Conservation (phyloP, 2,888 invertebrate genomes). For the Drepanosiphum platanoidis region DNA sequence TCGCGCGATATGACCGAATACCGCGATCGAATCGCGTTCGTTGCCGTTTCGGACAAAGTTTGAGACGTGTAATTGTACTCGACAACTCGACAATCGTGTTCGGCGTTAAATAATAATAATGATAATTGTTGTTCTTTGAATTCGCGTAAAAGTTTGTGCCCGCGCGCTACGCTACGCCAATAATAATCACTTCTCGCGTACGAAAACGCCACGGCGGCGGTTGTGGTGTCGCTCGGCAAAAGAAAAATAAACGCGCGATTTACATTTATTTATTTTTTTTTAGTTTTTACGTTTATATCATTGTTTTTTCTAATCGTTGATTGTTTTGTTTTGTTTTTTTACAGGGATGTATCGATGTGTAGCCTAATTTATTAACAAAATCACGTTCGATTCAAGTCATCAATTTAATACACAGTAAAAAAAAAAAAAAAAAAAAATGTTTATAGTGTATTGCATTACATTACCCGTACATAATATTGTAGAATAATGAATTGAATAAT, state of each 20-base stretch:
- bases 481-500: conserved; percentile 41
- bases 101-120: background rate
- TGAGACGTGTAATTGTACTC: background rate
- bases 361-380: conserved; percentile 33
- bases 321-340: conserved; percentile 20
- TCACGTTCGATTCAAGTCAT: conserved; percentile 50
- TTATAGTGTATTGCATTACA: conserved; percentile 34
- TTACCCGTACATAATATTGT: conserved; percentile 40
- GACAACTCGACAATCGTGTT: background rate
- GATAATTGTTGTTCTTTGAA: too few species aligned
- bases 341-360: conserved; percentile 47
- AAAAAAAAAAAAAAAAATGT: background rate
- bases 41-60: background rate
- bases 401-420: conserved; percentile 40
- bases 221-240: background rate
- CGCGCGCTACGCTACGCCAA: too few species aligned
- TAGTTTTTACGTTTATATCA: background rate
- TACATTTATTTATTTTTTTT: background rate
- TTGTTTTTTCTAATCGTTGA: background rate
- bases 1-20: background rate
- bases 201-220: too few species aligned
- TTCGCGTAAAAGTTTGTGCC: background rate
- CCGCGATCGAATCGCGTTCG: background rate
- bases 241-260: background rate
- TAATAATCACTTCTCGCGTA: too few species aligned